Conservation (phyloP, 2,113 vertebrate species). For the Nettapus auritus region DNA sequence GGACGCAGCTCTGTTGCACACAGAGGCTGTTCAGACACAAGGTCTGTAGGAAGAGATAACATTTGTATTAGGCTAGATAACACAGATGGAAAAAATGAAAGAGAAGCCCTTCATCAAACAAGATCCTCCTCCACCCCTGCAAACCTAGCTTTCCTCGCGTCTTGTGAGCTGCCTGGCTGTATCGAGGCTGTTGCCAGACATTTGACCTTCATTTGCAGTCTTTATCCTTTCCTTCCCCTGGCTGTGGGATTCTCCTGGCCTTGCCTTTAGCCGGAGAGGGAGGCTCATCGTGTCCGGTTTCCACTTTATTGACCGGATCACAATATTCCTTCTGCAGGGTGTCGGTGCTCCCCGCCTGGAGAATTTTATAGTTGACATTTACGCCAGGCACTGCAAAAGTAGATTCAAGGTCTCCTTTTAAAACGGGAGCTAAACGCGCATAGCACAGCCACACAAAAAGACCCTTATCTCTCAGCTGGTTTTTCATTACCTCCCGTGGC, state of each 20-base stretch:
- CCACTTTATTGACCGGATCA: not conserved
- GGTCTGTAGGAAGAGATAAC: constrained; percentile 52
- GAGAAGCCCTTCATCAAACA: constrained; percentile 41
- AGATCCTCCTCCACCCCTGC: not conserved
- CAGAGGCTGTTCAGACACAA: constrained; percentile 4
- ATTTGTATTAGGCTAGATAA: constrained; percentile 57
- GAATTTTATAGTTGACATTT: constrained; percentile 31
- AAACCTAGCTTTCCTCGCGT: not conserved
- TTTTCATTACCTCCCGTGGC: constrained; percentile 53
- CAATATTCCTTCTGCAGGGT: not conserved
- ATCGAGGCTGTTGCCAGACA: not conserved
- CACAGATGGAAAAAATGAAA: constrained; percentile 47
- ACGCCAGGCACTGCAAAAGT: not conserved
- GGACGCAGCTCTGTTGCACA: not conserved
- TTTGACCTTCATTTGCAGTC: constrained; percentile 22
- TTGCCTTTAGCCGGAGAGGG: not conserved
- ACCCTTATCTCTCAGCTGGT: constrained; percentile 21
- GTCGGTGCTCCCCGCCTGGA: not conserved
- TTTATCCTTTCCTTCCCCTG: not conserved
- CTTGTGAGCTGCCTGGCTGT: not conserved
- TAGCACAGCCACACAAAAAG: not conserved
- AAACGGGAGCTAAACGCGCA: not conserved
- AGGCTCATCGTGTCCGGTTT: not conserved
- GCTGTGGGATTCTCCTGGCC: not conserved
- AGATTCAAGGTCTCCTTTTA: constrained; percentile 23